phyloP scores from a whole-genome alignment of 2,113 vertebrate species.

The Danio rerio region GRCz12tu NC_133185.1:18447001-18447500 shows the following conservation, averaged over 20 bases:
- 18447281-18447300: neutral
- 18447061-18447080: neutral
- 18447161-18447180: neutral
- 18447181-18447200: constrained; percentile 14
- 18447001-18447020: neutral
- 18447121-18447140: neutral
- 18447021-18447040: neutral
- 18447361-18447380: neutral
- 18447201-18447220: constrained; percentile 74
- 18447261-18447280: neutral
- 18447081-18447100: neutral
- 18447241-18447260: constrained; percentile 22
- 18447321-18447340: too few species aligned
- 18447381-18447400: neutral
- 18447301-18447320: neutral
- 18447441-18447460: neutral
- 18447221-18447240: constrained; percentile 71
- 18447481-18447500: neutral
- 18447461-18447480: neutral
- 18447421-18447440: neutral
- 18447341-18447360: neutral
- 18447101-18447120: neutral
- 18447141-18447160: too few species aligned
- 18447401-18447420: neutral
- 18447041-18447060: neutral